These are phyloP conservation scores for Channa striata DNA, from an alignment of 2,797 vertebrate genomes.

Conservation along the genomic window DNA sequence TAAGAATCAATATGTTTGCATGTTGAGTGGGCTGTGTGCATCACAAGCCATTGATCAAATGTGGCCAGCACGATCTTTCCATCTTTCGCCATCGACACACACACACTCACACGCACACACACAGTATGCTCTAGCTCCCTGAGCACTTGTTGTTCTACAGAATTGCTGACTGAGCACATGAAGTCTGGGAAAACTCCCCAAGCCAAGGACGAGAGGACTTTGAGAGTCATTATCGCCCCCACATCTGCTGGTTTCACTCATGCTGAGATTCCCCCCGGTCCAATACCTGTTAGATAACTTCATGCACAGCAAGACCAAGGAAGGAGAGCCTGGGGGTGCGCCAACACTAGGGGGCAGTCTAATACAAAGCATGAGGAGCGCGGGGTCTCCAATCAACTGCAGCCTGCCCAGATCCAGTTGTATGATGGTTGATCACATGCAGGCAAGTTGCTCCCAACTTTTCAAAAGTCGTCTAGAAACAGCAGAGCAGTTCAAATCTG, in stretches of 20 bases:
- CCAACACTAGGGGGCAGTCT: constrained; percentile 76
- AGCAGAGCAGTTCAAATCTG: constrained; percentile 25
- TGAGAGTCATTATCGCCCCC: constrained; percentile 71
- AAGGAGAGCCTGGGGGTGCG: not conserved
- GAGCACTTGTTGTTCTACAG: constrained; percentile 61
- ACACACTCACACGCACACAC: constrained; percentile 1
- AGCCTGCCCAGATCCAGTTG: not conserved
- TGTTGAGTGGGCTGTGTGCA: constrained; percentile 3
- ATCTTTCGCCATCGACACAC: constrained; percentile 57
- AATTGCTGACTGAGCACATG: constrained; percentile 67
- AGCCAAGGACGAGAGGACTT: constrained; percentile 68
- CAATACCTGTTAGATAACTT: constrained; percentile 67
- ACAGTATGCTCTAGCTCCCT: constrained; percentile 44
- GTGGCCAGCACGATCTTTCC: constrained; percentile 57
- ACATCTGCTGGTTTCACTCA: constrained; percentile 78
- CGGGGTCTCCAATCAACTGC: not conserved
- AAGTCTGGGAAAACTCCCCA: constrained; percentile 70
- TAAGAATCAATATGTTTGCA: constrained; percentile 14
- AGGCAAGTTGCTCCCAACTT: constrained; percentile 35
- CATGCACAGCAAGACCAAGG: constrained; percentile 13
- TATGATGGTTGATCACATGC: constrained; percentile 30
- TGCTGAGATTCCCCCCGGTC: constrained; percentile 33
- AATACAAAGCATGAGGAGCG: constrained; percentile 59
- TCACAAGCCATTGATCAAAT: constrained; percentile 45
- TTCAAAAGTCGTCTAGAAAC: constrained; percentile 20